phyloP scores from a whole-genome alignment of 2,113 vertebrate species.

The Nymphicus hollandicus region DNA sequence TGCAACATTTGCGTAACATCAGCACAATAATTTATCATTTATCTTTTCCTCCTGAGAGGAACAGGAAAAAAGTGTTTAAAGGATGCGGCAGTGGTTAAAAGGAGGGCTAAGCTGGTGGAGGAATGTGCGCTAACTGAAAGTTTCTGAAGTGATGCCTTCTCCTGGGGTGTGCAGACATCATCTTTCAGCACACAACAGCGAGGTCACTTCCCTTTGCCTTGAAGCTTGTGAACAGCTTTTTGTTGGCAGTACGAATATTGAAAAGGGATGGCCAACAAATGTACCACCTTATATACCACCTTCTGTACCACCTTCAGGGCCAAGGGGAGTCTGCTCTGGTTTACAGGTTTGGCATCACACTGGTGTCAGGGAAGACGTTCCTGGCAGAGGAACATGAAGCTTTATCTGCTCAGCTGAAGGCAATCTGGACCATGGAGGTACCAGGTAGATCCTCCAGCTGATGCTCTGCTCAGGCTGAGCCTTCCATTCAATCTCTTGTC shows the following conservation, averaged over 20 bases:
- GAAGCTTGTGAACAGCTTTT: background rate
- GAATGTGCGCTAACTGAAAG: background rate
- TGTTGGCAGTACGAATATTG: background rate
- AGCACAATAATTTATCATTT: conserved; percentile 34
- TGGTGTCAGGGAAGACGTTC: background rate
- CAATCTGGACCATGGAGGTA: background rate
- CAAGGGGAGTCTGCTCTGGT: background rate
- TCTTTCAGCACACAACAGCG: background rate
- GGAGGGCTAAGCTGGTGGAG: background rate
- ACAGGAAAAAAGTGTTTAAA: conserved; percentile 52
- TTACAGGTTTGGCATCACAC: background rate
- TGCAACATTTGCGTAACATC: background rate
- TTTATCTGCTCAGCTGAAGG: background rate
- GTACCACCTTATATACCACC: background rate
- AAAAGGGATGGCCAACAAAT: background rate
- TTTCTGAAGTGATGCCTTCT: conserved; percentile 11
- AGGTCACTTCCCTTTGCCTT: background rate
- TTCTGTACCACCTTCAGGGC: background rate
- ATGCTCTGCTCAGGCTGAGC: background rate
- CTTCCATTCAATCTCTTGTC: background rate
- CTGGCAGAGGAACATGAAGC: background rate
- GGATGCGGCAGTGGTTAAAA: background rate
- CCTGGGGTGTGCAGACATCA: background rate
- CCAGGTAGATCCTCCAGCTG: background rate
- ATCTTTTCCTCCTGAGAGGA: conserved; percentile 36